Base-by-base conservation (phyloP, 2,113 vertebrate species). In the Corythornis cristatus region DNA sequence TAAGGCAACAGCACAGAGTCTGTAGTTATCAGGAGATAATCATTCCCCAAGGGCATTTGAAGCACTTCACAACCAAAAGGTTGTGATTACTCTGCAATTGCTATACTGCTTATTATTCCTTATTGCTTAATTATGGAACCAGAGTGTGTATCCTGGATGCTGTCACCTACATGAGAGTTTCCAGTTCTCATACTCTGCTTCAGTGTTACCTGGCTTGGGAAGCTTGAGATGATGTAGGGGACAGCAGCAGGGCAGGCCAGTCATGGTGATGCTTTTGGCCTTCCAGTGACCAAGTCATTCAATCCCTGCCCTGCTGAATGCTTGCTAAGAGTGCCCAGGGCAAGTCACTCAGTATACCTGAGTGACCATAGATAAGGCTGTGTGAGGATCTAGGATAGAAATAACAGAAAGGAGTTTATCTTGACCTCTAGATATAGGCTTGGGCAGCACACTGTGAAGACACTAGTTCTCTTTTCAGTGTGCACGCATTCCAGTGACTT, bases 21-120 rank as follows among this genome's bases (percentile, higher is more conserved):
- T 96, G 78, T 61, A 89, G 88, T 95, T 97, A 91, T 95, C 86
- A 46, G 75, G 91, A 97, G 86, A 87, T 95, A 96, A 97, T 96
- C 70, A 89, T 91, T 91, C 88, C 94, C 92, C 82, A 91, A 94
- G 88, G 94, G 88, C 88, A 43, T 95, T 89, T 83, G 92, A 95
- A 95, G 68, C 95, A 91, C 86, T 97, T 97, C 75, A 68, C 76
- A 94, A 91, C 88, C 83, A 93, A 88, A 94, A 95, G 93, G 76
- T 88, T 92, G 93, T 93, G 95, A 96, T 97, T 97, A 80, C 84
- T 93, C 84, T 81, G 72, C 37, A 18, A 93, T 96, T 96, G 90
- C 95, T 77, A 8, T 71, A 74, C 94, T 93, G 86, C 83, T 96
- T 95, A 91, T 93, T 93, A 95, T 95, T 96, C 75, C 81, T 97